These are phyloP conservation scores for Oscheius sp. DNA, from an alignment of 2,888 invertebrate genomes.

Conservation along the genomic window DNA sequence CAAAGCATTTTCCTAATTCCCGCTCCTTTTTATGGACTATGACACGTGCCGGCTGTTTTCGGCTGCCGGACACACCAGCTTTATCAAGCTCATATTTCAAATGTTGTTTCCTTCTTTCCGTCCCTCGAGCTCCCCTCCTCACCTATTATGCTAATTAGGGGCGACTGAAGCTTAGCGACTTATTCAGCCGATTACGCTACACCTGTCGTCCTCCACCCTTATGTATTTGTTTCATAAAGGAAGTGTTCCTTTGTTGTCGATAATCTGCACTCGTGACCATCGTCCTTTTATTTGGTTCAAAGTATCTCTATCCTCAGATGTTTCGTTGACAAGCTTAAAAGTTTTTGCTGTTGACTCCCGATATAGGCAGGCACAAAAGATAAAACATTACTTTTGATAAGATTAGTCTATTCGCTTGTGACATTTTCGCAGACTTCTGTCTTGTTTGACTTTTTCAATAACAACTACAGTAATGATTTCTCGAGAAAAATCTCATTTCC, in stretches of 20 bases:
- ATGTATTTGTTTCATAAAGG: not conserved
- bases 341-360: too few relatives aligned
- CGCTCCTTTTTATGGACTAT: too few relatives aligned
- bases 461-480: too few relatives aligned
- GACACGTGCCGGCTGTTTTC: too few relatives aligned
- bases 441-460: not conserved
- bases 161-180: conserved; percentile 5
- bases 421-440: not conserved
- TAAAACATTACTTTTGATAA: not conserved
- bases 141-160: conserved; percentile 19
- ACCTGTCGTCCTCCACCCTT: conserved; percentile 9
- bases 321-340: too few relatives aligned
- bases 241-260: not conserved
- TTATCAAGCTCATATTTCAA: too few relatives aligned
- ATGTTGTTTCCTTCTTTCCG: not conserved
- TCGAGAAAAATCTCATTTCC: too few relatives aligned
- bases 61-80: too few relatives aligned
- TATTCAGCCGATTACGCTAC: conserved; percentile 5
- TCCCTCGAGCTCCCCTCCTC: not conserved
- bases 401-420: not conserved
- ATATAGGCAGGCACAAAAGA: too few relatives aligned
- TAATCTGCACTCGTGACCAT: too few relatives aligned
- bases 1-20: too few relatives aligned
- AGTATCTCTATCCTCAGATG: not conserved
- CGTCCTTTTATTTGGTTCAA: not conserved